Base-by-base conservation (phyloP, 2,113 vertebrate species). In the Marcusenius ussheri region DNA sequence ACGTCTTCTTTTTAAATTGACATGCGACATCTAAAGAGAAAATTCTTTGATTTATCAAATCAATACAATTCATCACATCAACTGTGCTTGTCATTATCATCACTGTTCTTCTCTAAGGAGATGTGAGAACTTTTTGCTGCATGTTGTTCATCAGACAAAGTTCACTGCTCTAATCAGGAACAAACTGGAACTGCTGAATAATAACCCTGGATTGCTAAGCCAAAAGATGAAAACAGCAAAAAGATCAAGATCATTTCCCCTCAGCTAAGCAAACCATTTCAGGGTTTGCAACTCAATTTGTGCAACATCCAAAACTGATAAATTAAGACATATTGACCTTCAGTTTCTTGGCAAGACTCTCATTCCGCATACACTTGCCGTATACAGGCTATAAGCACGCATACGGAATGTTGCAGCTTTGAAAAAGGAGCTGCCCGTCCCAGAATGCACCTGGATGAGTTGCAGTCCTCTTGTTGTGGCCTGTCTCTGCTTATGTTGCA, bases 401-500 rank as follows among this genome's bases (percentile, higher is more conserved):
- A 49, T 11, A 31, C 4, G 45, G 24, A 5, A 27, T 31, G 83
- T 10, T 27, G 19, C 21, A 77, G 24, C n/a, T 46, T 66, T 80
- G 10, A 11, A 42, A 31, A 62, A 10, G 51, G 56, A 19, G 49
- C 21, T 21, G 2, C 17, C 74, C 15, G 0, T 39, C 74, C 74
- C 74, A 80, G 74, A 35, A 35, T 80, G 35, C 74, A 80, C 11
- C 74, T 39, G 74, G 35, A 5, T 39, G 24, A 19, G 27, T 35
- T 74, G 50, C 70, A 46, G 87, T 87, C 83, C 19, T 70, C 83
- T 74, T 42, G 31, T 46, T 66, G 3, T 17, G 51, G 11, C 58
- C 31, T 49, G 7, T n/a, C 56, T 90, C n/a, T 70, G 42, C 27
- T 87, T 56, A 87, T 87, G 56, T 86, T 46, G 47, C 89, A 49